Percentiles rank a stretch among this genome's conserved stretches.
Conservation (phyloP, 2,888 invertebrate species). For the Lycophotia porphyrea region DNA sequence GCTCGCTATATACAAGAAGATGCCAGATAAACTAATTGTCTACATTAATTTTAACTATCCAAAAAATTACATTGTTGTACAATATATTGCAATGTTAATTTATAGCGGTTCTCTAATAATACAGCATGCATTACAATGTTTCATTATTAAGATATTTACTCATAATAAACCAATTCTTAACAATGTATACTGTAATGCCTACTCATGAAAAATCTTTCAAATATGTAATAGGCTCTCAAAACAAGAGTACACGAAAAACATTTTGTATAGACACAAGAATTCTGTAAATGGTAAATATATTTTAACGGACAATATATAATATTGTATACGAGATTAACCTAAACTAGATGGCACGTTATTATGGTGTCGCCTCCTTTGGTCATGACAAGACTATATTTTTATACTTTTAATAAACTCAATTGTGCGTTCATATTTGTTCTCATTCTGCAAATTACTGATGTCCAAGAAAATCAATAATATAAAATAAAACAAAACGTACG, state of each 20-base stretch:
- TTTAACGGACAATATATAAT: constrained; percentile 91
- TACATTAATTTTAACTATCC: constrained; percentile 76
- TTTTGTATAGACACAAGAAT: constrained; percentile 91
- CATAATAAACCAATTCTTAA: constrained; percentile 75
- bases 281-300: constrained; percentile 91
- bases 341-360: constrained; percentile 91
- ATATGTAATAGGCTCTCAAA: constrained; percentile 90
- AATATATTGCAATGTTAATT: constrained; percentile 84
- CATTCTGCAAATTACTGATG: constrained; percentile 74
- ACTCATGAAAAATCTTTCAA: constrained; percentile 83
- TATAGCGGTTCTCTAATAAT: constrained; percentile 79
- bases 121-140: constrained; percentile 75
- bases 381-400: constrained; percentile 79
- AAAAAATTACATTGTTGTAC: constrained; percentile 81
- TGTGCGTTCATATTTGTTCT: constrained; percentile 87
- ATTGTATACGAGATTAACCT: constrained; percentile 91
- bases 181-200: constrained; percentile 78
- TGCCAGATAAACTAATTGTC: constrained; percentile 82
- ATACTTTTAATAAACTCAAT: constrained; percentile 82
- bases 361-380: constrained; percentile 90
- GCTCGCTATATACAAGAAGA: constrained; percentile 82
- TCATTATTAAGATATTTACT: constrained; percentile 69
- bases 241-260: constrained; percentile 91
- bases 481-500: constrained; percentile 70
- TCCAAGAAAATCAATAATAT: constrained; percentile 68